Base-by-base conservation (phyloP, 2,113 vertebrate genomes). In the Melierax canorus region DNA sequence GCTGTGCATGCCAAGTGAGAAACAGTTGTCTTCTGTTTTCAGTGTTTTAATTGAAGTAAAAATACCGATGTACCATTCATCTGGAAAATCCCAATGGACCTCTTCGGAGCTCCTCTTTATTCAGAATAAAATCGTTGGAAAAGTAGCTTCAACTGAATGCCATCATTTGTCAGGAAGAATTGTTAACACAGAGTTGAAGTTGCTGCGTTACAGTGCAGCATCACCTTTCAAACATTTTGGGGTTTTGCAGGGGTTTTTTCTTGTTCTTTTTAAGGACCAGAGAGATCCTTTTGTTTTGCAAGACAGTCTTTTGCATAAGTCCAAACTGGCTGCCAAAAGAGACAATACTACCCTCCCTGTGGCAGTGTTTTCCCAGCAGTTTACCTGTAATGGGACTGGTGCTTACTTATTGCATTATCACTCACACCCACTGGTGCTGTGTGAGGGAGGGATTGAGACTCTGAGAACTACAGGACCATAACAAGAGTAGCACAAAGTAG, bases 31-130 rank as follows among this genome's bases (percentile, higher is more conserved):
- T 30, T 71, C 67, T 76, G 46, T 69, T 88, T 78, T 62, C 38
- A 38, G 55, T 80, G n/a, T 9, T 92, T 59, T 50, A 90, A n/a
- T 34, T 95, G 69, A 91, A 86, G 68, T 62, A 43, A 78, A 86
- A 94, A 59, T 59, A 62, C 50, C 2, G 0, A 15, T 51, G 30
- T 95, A 45, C 58, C 15, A 3, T 86, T 88, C 4, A 5, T 66
- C 36, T 84, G 76, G 68, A 84, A 94, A 83, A 89, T 67, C 73
- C 59, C 41, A 16, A 0, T 62, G 46, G 72, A 36, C 18, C 20
- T 82, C n/a, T 74, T 48, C 4, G 10, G 45, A 88, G 30, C 50
- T 81, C 14, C 19, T n/a, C 46, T 93, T 74, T 77, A 69, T 83
- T 80, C 64, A 46, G 18, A 76, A n/a, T 22, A 74, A 86, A 80